Evolutionary conservation across 37 sponge, comb jelly and placozoan species (phyloP), one percentile per base, ranked within the genome.

Genomic region (Lycopodina hypogea): DNA sequence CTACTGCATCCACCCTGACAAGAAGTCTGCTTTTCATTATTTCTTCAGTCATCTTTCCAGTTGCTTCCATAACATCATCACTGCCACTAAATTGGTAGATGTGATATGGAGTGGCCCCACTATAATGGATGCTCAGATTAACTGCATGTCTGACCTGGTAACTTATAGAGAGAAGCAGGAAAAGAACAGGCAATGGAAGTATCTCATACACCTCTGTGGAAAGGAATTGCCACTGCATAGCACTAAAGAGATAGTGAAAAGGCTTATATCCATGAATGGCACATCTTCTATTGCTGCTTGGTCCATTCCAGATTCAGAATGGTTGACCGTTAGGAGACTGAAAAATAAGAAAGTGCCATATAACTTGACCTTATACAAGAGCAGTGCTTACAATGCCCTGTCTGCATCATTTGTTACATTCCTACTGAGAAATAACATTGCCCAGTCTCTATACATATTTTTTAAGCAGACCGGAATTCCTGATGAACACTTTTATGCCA

Each of bases 181-280:
- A 6, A 12, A 32, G 24, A n/a, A 35, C 38, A 7, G 11, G 4
- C 34, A 29, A 37, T 88, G 89, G 89, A 88, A 78, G 69, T 83
- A 88, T 65, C 32, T 59, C 17, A 83, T 88, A 53, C 77, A 76
- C 59, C 51, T 88, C 32, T 83, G 85, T 71, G 89, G 89, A 14
- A 71, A 56, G 34, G 89, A 88, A 30, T n/a, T 88, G 2, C 89
- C 89, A 0, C 58, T 88, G 51, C 77, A 38, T 38, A 88, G 84
- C 19, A 83, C 71, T 37, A 71, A 78, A 39, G 85, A 88, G 53
- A 83, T 88, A 38, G 89, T 88, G 26, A 36, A 33, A 21, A 37
- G 38, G 3, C 51, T 88, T 19, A 77, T 64, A 30, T 33, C 23
- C 36, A 50, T 81, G 14, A 81, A 81, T 35, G 74, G 74, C 14